Evolutionary conservation across 2,797 vertebrate species (phyloP).

Genomic region (Selene dorsalis): DNA sequence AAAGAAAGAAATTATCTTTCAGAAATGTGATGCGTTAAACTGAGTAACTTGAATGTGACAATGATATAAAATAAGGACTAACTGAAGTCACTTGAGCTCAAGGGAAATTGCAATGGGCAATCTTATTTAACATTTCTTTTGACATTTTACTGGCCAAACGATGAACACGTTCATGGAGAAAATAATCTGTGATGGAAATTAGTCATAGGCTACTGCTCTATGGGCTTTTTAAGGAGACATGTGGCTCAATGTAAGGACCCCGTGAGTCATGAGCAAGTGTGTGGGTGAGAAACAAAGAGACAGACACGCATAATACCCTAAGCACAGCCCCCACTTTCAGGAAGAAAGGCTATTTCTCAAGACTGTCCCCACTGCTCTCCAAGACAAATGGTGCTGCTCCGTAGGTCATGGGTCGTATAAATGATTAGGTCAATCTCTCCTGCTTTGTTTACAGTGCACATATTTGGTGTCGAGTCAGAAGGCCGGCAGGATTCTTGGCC

Average conservation of each 20-base stretch:
- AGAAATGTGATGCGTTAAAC: background rate
- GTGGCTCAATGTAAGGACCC: background rate
- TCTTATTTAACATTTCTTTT: background rate
- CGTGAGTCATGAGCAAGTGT: background rate
- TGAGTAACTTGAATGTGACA: background rate
- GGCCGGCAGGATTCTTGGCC: background rate
- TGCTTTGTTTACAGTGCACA: constrained; percentile 26
- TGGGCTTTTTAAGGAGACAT: background rate
- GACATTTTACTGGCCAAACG: background rate
- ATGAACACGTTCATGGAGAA: background rate
- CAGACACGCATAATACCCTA: background rate
- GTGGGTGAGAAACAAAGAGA: background rate
- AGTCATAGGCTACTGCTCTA: background rate
- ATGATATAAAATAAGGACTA: background rate
- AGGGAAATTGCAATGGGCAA: background rate
- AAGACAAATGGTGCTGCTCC: constrained; percentile 20
- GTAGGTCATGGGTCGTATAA: constrained; percentile 17
- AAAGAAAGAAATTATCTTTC: background rate
- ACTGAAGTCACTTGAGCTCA: no score
- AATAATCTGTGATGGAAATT: background rate
- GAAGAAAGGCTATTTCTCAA: constrained; percentile 23
- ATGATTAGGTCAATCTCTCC: constrained; percentile 16
- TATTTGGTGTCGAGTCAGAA: background rate
- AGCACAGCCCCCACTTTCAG: background rate
- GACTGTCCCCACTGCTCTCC: background rate